phyloP scores from a whole-genome alignment of 1,140 invertebrate genomes.

The Calycopis cecrops region DNA sequence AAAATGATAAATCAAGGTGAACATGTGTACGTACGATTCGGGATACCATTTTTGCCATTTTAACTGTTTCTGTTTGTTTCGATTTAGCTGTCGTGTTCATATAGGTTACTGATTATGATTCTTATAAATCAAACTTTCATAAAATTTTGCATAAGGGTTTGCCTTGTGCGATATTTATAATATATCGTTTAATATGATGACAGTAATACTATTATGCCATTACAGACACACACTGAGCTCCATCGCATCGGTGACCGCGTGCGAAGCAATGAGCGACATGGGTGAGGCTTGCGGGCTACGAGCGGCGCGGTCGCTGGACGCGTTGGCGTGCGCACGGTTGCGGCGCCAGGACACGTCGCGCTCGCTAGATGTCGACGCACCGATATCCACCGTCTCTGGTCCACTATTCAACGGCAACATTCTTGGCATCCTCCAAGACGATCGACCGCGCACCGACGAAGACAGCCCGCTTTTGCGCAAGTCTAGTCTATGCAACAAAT shows the following conservation, averaged over 20 bases:
- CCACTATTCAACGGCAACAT: conserved; percentile 67
- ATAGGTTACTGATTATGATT: background rate
- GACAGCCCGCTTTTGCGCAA: conserved; percentile 68
- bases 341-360: conserved; percentile 53
- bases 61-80: too few relatives aligned
- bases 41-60: too few relatives aligned
- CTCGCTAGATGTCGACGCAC: conserved; percentile 56
- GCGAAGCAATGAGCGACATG: conserved; percentile 30
- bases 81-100: background rate
- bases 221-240: conserved; percentile 63
- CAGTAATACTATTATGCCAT: conserved; percentile 5
- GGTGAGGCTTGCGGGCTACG: conserved; percentile 33
- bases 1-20: too few relatives aligned
- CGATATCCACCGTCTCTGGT: conserved; percentile 58
- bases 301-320: conserved; percentile 57
- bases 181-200: too few relatives aligned
- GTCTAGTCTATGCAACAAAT: conserved; percentile 61
- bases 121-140: too few relatives aligned
- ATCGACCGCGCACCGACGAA: conserved; percentile 57
- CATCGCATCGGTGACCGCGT: conserved; percentile 65
- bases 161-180: too few relatives aligned
- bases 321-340: conserved; percentile 40
- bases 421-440: conserved; percentile 63
- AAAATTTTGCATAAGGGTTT: too few relatives aligned
- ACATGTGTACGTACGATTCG: too few relatives aligned